phyloP scores from a whole-genome alignment of 2,797 vertebrate species.

The Chelmon rostratus region DNA sequence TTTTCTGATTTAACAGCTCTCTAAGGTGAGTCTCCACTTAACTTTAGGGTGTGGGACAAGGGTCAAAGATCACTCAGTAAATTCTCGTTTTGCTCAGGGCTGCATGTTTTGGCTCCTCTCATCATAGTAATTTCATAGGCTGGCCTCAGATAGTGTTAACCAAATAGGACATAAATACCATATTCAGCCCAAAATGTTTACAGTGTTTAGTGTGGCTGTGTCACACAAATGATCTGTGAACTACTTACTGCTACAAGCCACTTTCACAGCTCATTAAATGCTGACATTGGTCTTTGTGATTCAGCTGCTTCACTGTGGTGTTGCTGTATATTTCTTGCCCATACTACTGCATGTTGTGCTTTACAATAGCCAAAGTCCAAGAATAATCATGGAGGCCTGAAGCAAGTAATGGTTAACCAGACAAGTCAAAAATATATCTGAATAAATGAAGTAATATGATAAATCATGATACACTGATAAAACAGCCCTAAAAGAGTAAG shows the following conservation, averaged over 20 bases:
- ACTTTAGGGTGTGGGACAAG: neutral
- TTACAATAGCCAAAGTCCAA: neutral
- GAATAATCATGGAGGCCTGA: neutral
- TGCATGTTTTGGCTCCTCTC: slow-evolving; percentile 2
- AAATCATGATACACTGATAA: neutral
- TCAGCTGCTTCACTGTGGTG: neutral
- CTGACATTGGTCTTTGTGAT: neutral
- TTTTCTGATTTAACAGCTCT: neutral
- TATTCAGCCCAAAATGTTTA: neutral
- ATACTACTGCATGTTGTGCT: neutral
- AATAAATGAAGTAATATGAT: neutral
- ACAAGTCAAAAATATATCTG: neutral
- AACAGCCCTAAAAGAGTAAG: neutral
- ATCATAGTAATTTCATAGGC: neutral
- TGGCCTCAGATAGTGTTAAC: neutral
- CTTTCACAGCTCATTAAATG: neutral
- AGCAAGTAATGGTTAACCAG: slow-evolving; percentile 1
- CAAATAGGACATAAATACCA: neutral
- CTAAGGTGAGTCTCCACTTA: neutral
- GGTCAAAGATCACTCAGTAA: slow-evolving; percentile 16
- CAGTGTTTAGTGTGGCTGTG: neutral
- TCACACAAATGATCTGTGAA: neutral
- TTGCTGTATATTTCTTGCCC: neutral
- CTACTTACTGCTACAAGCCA: neutral
- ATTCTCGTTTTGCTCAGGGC: neutral